phyloP scores from a whole-genome alignment of 2,113 vertebrate species.

The Mesoclemmys tuberculata region DNA sequence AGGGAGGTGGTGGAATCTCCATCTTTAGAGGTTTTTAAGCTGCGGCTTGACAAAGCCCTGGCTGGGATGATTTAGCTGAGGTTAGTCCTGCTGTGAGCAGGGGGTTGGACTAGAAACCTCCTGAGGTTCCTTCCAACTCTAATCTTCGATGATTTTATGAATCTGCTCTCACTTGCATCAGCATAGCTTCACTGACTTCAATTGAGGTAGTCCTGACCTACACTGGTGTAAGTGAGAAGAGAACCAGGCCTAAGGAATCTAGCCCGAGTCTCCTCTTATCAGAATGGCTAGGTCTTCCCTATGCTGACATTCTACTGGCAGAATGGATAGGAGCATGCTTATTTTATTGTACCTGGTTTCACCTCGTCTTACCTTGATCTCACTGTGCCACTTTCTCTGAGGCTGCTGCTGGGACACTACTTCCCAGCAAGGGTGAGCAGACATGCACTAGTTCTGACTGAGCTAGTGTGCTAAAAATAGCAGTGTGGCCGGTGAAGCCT shows the following conservation, averaged over 20 bases:
- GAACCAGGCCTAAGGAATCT: not conserved
- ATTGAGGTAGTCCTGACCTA: not conserved
- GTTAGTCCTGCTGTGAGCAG: no score
- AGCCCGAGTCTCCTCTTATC: not conserved
- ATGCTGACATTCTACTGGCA: not conserved
- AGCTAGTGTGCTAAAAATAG: not conserved
- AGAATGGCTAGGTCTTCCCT: not conserved
- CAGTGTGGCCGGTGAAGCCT: not conserved
- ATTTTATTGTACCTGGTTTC: not conserved
- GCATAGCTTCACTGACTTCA: no score
- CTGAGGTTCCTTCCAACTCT: no score
- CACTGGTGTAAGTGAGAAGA: not conserved
- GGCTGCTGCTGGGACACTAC: not conserved
- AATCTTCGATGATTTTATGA: no score
- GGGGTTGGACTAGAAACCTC: no score
- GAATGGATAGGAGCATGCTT: rapidly evolving
- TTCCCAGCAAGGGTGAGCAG: not conserved
- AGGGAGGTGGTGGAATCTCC: no score
- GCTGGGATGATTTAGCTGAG: no score
- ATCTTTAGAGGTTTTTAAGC: no score
- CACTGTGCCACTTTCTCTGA: not conserved
- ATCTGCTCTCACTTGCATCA: no score
- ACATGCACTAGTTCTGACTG: not conserved
- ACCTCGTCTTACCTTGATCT: not conserved
- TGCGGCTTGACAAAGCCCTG: no score